Conservation (phyloP, 92 coral and sea anemone genomes). For the Umimayanthus chanpuru region DNA sequence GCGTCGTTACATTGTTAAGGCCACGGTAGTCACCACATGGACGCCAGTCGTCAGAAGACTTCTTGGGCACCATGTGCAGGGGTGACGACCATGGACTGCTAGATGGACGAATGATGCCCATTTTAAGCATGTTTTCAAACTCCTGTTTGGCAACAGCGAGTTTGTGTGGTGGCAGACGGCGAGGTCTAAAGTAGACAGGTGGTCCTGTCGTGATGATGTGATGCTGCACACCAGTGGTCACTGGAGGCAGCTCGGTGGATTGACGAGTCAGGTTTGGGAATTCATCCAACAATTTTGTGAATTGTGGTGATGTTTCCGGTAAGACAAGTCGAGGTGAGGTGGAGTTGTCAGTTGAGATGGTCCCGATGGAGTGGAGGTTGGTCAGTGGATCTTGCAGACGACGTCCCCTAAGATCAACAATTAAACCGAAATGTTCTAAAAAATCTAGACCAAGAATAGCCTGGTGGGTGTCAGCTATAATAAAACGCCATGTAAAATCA, state of each 20-base stretch:
- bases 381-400: neutral
- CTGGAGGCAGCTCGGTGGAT: neutral
- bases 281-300: slow-evolving; percentile 7
- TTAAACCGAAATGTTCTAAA: no score
- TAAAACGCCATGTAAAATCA: no score
- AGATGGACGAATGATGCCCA: slow-evolving; percentile 23
- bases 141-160: slow-evolving; percentile 10
- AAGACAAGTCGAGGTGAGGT: no score
- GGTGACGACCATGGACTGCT: slow-evolving; percentile 39
- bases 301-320: neutral
- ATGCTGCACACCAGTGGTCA: no score
- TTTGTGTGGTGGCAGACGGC: slow-evolving; percentile 33
- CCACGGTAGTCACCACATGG: no score
- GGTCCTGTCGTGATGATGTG: slow-evolving; percentile 23
- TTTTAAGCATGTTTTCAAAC: slow-evolving; percentile 21
- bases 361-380: neutral
- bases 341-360: neutral
- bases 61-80: slow-evolving; percentile 31
- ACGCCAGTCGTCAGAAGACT: slow-evolving; percentile 28
- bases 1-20: no score
- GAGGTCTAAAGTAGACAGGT: slow-evolving; percentile 11
- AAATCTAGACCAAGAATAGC: no score
- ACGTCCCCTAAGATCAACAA: no score
- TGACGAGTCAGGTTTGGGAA: neutral
- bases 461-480: no score